These are phyloP conservation scores for Dryadula phaetusa DNA, from an alignment of 2,888 invertebrate species.

Conservation along the genomic window DNA sequence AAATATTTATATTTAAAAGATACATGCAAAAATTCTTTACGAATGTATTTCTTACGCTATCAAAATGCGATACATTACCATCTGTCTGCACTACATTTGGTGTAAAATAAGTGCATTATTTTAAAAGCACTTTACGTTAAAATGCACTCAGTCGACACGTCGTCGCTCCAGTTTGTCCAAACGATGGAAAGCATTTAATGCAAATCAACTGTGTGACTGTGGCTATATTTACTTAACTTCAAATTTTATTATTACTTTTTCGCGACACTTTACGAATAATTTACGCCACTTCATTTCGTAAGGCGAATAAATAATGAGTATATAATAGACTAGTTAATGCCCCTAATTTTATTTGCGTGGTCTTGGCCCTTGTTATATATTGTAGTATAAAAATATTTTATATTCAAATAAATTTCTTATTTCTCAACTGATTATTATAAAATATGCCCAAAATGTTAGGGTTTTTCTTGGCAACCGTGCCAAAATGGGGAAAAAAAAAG, in stretches of 20 bases:
- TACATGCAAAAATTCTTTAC: neutral
- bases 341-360: no score
- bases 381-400: no score
- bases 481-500: no score
- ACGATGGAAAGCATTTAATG: constrained; percentile 60
- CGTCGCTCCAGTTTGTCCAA: constrained; percentile 52
- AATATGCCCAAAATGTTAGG: no score
- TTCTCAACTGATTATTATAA: no score
- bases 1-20: neutral
- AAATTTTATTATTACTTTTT: neutral
- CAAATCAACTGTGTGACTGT: constrained; percentile 52
- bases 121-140: constrained; percentile 60
- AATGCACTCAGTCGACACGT: constrained; percentile 62
- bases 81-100: constrained; percentile 39
- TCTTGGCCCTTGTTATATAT: no score
- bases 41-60: neutral
- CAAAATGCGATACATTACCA: constrained; percentile 3
- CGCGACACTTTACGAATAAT: no score
- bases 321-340: no score
- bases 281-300: no score
- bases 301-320: no score
- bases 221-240: constrained; percentile 12
- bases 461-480: no score
- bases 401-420: no score
- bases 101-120: constrained; percentile 53